phyloP scores from a whole-genome alignment of 2,888 invertebrate species.

The Latrodectus elegans region DNA sequence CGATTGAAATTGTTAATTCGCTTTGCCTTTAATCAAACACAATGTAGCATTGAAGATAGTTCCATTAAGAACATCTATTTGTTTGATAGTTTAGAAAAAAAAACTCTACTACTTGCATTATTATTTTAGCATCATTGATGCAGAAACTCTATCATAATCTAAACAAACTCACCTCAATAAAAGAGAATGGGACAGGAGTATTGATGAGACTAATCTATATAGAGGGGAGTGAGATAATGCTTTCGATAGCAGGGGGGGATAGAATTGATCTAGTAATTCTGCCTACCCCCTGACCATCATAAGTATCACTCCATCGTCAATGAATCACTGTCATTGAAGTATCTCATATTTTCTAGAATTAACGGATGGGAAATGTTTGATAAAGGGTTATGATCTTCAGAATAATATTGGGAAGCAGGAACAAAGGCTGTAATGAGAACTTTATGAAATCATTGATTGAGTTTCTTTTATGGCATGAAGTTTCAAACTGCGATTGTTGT shows the following conservation, averaged over 20 bases:
- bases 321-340: constrained; percentile 18
- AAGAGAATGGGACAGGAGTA: background rate
- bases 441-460: too few species aligned
- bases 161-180: background rate
- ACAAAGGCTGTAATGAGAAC: background rate
- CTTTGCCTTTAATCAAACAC: too few species aligned
- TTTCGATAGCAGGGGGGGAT: background rate
- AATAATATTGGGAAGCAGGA: background rate
- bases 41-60: too few species aligned
- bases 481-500: too few species aligned
- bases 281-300: too few species aligned
- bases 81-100: too few species aligned
- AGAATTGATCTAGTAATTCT: background rate
- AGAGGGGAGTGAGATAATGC: constrained; percentile 12
- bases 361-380: constrained; percentile 24
- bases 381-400: constrained; percentile 47
- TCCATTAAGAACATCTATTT: too few species aligned
- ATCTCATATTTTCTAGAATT: constrained; percentile 31
- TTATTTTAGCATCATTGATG: too few species aligned
- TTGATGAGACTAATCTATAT: constrained; percentile 30
- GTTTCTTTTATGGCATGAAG: too few species aligned
- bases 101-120: too few species aligned
- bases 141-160: too few species aligned
- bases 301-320: background rate
- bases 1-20: too few species aligned